Evolutionary conservation across 1,140 invertebrate genomes (phyloP).

Genomic region (Parapsyche elsis): DNA sequence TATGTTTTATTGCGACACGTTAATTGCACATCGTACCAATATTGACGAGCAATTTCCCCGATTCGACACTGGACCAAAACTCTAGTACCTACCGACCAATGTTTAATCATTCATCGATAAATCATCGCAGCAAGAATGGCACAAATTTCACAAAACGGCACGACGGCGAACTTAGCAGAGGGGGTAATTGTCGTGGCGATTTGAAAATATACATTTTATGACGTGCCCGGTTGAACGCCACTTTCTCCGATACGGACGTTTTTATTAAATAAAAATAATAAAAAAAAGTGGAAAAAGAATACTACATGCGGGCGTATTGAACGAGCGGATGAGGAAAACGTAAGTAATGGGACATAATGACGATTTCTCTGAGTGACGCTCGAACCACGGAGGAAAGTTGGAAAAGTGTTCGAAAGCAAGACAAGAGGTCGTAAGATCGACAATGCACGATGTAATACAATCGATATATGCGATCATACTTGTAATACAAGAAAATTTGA

Average conservation of each 20-base stretch:
- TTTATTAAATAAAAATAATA: neutral
- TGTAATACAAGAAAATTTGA: too few species aligned
- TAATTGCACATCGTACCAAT: neutral
- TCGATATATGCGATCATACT: too few species aligned
- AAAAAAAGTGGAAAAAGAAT: neutral
- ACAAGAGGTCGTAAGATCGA: neutral
- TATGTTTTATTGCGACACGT: constrained; percentile 11
- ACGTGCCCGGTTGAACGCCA: neutral
- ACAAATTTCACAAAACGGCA: neutral
- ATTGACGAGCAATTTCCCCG: neutral
- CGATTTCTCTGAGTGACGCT: neutral
- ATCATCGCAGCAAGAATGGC: neutral
- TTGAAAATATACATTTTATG: neutral
- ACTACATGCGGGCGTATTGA: neutral
- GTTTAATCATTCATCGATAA: too few species aligned
- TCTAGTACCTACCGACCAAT: neutral
- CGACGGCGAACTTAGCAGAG: neutral
- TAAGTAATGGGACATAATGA: neutral
- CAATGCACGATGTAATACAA: too few species aligned
- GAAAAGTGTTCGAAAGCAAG: neutral
- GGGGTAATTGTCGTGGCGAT: neutral
- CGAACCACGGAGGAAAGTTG: neutral
- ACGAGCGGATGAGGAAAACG: neutral
- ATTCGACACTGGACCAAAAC: neutral
- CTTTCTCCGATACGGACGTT: neutral